Base-by-base conservation (phyloP, 92 coral and sea anemone species). In the Parazoanthus swiftii region DNA sequence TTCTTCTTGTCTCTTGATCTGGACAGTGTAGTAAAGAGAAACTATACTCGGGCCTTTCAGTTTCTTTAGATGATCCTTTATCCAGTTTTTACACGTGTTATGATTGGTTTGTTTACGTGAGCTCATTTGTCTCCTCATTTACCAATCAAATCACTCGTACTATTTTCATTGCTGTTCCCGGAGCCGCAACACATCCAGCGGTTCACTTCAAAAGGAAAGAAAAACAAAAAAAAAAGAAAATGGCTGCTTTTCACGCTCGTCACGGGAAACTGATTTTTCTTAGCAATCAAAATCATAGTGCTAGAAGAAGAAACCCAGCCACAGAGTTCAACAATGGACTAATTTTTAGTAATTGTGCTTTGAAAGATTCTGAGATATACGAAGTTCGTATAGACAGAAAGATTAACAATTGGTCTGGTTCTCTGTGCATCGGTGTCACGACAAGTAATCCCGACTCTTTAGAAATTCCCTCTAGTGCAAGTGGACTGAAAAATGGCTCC, bases 321-420 rank as follows among this genome's bases (percentile, higher is more conserved):
- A 91, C 97, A 42, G 99, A 97, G 87, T 97, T 97, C 77, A 94
- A 97, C 86, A 95, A 97, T 91, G 99, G 95, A 77, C 93, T 97
- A 51, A 90, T 94, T 75, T 97, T 97, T 85, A 97, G 97, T 83
- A 93, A 94, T 65, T 79, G 36, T 38, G 80, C 92, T 8, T 85
- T 97, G 50, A 88, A 74, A 71, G 95, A 90, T 23, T 80, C 82
- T 71, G 96, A 94, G 80, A 85, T 92, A 26, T 97, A 94, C 82
- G 98, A 97, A 85, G 93, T 97, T 73, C 98, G 92, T 37, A 51
- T 97, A 29, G 98, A 94, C 81, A 92, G 95, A 75, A 93, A 92
- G 76, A 94, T 94, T 50, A 80, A 91, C 29, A 91, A 93, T 73
- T 97, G 99, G 99, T 97, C 99, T 1, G 98, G 99, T 9, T 95